A percentile compares a stretch with the other conserved stretches of the same genome.
phyloP scores from a whole-genome alignment of 2,888 invertebrate genomes.

The Pterostichus niger region DNA sequence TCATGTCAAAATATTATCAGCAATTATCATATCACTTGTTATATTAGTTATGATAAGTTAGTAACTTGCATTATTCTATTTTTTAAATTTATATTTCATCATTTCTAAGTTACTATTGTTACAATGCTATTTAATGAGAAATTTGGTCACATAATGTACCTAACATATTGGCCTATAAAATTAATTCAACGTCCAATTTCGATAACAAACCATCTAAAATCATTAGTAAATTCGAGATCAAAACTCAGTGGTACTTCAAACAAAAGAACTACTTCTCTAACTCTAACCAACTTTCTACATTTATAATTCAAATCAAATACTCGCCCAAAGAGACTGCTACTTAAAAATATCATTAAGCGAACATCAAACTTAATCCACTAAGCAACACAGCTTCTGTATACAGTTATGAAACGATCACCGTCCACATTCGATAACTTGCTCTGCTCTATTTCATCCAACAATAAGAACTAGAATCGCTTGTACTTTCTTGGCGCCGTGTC shows the following conservation, averaged over 20 bases:
- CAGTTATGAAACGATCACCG: conserved; percentile 42
- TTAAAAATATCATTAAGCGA: conserved; percentile 56
- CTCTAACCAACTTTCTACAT: conserved; percentile 24
- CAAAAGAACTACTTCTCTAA: neutral
- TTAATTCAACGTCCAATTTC: too few species aligned
- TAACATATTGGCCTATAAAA: too few species aligned
- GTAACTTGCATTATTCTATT: too few species aligned
- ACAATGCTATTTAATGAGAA: too few species aligned
- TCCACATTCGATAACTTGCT: neutral
- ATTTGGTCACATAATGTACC: too few species aligned
- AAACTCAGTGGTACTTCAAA: neutral
- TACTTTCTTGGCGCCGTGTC: conserved; percentile 1
- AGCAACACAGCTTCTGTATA: conserved; percentile 47
- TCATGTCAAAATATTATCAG: too few species aligned
- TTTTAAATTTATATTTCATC: too few species aligned
- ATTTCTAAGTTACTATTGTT: too few species aligned
- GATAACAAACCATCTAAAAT: too few species aligned
- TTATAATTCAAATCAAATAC: conserved; percentile 44
- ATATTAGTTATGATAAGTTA: too few species aligned
- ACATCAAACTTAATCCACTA: conserved; percentile 26
- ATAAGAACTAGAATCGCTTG: neutral
- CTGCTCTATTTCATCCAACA: neutral
- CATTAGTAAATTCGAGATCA: too few species aligned
- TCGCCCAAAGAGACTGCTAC: conserved; percentile 17
- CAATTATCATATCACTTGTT: too few species aligned